Conservation (phyloP, 2,888 invertebrate species). For the Hydroisotoma schaefferi region DNA sequence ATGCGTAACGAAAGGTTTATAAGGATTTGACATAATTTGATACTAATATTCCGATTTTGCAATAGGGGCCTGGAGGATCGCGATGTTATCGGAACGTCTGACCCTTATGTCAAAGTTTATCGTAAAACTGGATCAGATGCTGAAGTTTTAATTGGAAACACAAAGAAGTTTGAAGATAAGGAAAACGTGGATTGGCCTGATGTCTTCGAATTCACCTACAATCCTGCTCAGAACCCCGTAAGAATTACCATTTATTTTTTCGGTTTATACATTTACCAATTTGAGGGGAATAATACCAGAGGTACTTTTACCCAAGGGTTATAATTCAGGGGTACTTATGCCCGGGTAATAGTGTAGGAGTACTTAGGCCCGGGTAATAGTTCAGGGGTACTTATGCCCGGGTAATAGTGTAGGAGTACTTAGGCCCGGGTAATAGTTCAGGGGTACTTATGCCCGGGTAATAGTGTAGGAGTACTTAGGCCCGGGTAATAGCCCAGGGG, state of each 20-base stretch:
- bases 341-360: no score
- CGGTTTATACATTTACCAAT: not conserved
- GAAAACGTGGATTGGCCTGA: constrained; percentile 44
- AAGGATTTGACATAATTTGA: no score
- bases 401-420: no score
- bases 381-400: no score
- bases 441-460: no score
- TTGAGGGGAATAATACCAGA: not conserved
- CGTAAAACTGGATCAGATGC: constrained; percentile 29
- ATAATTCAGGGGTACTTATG: no score
- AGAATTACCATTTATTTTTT: not conserved
- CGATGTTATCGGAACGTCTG: constrained; percentile 41
- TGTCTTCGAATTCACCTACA: constrained; percentile 38
- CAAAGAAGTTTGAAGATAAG: constrained; percentile 37
- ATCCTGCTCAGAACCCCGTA: constrained; percentile 41
- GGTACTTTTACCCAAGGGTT: no score
- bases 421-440: no score
- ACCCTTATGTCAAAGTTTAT: constrained; percentile 39
- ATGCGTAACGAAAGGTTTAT: no score
- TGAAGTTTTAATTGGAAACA: constrained; percentile 35
- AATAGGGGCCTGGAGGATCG: constrained; percentile 34
- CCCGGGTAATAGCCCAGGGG: no score
- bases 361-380: no score
- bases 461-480: no score
- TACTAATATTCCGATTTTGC: not conserved